A percentile compares a stretch with the other conserved stretches of the same genome.
Evolutionary conservation across 23 tunicate species (phyloP).

Genomic region (Aplidium turbinatum): DNA sequence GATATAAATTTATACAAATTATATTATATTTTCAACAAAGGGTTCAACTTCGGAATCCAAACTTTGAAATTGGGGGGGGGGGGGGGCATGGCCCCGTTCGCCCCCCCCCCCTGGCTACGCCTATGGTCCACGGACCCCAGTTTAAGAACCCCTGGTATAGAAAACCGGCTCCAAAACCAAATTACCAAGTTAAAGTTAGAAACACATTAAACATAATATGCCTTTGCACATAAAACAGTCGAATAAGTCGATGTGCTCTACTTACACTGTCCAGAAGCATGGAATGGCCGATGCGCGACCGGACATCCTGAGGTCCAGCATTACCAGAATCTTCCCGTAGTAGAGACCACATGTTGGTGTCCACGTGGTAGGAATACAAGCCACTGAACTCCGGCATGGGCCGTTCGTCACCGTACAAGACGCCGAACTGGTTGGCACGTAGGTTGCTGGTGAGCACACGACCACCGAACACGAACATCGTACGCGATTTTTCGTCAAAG

Average conservation of each 20-base stretch:
- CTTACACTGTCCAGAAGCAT: constrained; percentile 77
- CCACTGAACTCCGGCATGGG: constrained; percentile 84
- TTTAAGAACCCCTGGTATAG: no score
- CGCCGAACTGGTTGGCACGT: not conserved
- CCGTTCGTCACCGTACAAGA: constrained; percentile 23
- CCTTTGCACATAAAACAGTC: no score
- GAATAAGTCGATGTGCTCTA: not conserved
- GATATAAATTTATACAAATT: no score
- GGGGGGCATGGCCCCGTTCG: no score
- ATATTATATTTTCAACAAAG: no score
- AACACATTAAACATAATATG: no score
- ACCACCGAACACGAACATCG: constrained; percentile 86
- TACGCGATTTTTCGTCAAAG: constrained; percentile 56
- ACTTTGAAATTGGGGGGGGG: no score
- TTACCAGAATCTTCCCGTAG: constrained; percentile 90
- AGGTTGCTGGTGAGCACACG: constrained; percentile 46
- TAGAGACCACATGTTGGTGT: constrained; percentile 51
- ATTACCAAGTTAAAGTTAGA: no score
- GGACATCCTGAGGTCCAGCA: constrained; percentile 87
- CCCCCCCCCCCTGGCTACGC: no score
- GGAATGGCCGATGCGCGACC: constrained; percentile 87
- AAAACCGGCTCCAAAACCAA: no score
- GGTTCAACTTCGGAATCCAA: no score
- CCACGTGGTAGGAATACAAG: constrained; percentile 72
- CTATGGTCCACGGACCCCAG: no score